Evolutionary conservation across 2,113 vertebrate genomes (phyloP).

Genomic region (Paramormyrops kingsleyae): DNA sequence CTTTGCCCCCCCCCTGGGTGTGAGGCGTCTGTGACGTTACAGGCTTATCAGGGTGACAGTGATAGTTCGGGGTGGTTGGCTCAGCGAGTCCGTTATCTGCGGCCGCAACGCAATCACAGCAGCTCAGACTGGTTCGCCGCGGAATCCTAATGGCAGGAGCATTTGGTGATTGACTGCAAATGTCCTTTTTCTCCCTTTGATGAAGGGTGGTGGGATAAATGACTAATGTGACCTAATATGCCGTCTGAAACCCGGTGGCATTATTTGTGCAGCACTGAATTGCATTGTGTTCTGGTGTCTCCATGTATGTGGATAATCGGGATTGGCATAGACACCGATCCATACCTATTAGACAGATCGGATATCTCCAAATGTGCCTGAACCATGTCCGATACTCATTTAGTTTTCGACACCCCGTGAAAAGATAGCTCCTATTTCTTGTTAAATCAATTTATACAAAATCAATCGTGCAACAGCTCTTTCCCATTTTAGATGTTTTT

Average conservation of each 20-base stretch:
- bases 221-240: neutral
- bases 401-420: no score
- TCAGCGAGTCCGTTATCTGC: neutral
- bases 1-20: conserved; percentile 38
- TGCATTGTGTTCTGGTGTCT: neutral
- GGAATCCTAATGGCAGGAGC: neutral
- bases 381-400: no score
- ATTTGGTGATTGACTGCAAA: neutral
- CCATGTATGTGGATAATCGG: neutral
- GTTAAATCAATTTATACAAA: no score
- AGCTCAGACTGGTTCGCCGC: neutral
- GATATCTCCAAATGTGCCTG: no score
- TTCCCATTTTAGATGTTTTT: no score
- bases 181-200: neutral
- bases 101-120: neutral
- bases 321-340: no score
- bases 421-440: no score
- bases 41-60: neutral
- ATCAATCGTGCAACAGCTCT: no score
- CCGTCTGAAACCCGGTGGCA: neutral
- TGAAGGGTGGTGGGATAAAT: neutral
- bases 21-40: neutral
- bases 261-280: neutral
- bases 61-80: neutral
- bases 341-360: no score